phyloP scores from a whole-genome alignment of 2,113 vertebrate species.

The Dasyurus viverrinus region DNA sequence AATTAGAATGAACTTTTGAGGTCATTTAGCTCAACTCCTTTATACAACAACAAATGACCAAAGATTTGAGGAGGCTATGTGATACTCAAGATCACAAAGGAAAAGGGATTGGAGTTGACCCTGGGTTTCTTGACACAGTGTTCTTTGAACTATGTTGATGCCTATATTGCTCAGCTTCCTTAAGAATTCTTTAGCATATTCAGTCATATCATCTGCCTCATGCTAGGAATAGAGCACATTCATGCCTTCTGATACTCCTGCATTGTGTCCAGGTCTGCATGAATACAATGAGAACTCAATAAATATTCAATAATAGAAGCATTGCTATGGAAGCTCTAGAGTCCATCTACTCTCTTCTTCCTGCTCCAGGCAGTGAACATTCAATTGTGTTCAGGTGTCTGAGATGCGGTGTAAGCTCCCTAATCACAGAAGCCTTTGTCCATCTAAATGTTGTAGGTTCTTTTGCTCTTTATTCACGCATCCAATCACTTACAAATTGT shows the following conservation, averaged over 20 bases:
- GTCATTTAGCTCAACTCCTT: background rate
- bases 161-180: background rate
- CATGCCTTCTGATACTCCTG: background rate
- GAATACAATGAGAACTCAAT: background rate
- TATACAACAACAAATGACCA: background rate
- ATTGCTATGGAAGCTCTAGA: background rate
- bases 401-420: background rate
- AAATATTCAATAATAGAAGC: background rate
- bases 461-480: background rate
- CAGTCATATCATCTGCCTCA: background rate
- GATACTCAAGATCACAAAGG: background rate
- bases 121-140: no score
- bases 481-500: background rate
- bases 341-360: background rate
- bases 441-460: background rate
- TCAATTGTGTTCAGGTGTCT: background rate
- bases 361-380: background rate
- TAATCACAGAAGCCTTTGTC: background rate
- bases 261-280: background rate
- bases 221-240: background rate
- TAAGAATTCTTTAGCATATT: background rate
- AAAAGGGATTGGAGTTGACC: no score
- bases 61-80: background rate
- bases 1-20: background rate
- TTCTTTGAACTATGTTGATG: background rate